A percentile compares a stretch with the other conserved stretches of the same genome.
phyloP scores from a whole-genome alignment of 2,113 vertebrate species.

The Variabilichromis moorii region DNA sequence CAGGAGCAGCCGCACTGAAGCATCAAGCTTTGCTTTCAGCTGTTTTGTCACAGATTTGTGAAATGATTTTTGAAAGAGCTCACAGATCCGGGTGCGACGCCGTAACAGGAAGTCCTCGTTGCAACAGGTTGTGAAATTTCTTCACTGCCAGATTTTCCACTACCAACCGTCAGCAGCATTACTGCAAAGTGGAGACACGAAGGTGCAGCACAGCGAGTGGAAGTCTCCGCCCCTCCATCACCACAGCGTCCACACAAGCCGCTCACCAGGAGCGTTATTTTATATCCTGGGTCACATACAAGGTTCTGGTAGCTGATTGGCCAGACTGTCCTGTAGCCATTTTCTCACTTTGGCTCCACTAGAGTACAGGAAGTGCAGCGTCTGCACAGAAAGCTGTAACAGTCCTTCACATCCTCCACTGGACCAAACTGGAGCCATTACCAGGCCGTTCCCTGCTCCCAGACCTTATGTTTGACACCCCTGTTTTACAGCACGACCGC shows the following conservation, averaged over 20 bases:
- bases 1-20: neutral
- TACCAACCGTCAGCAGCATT: neutral
- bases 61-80: neutral
- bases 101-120: neutral
- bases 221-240: accelerated
- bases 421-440: neutral
- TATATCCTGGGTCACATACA: neutral
- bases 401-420: neutral
- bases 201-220: neutral
- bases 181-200: neutral
- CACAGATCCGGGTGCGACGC: accelerated
- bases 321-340: neutral
- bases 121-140: neutral
- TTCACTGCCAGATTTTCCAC: neutral
- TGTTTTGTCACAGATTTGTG: neutral
- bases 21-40: neutral
- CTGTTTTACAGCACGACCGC: neutral
- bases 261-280: neutral
- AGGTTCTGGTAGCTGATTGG: accelerated
- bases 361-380: too few species aligned
- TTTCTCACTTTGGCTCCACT: neutral
- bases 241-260: accelerated
- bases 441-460: neutral
- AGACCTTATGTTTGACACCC: neutral
- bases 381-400: too few species aligned